phyloP scores from a whole-genome alignment of 2,797 vertebrate species.

The Carduelis carduelis region DNA sequence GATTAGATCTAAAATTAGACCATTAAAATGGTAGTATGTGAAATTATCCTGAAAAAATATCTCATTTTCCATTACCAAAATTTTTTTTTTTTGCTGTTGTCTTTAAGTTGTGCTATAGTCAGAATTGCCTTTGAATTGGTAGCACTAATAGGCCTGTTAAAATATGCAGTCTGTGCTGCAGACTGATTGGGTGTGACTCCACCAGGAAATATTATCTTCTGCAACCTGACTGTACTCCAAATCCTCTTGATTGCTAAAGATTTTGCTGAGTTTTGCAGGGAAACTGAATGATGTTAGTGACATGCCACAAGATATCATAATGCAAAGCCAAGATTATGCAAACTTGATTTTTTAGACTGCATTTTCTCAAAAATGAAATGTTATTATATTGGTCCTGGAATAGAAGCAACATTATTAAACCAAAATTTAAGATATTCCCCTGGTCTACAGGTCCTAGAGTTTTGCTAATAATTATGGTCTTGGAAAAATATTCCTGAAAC shows the following conservation, averaged over 20 bases:
- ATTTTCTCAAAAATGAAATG: neutral
- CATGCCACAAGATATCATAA: neutral
- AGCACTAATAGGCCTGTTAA: neutral
- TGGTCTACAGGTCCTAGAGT: neutral
- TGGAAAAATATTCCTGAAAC: neutral
- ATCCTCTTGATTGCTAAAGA: neutral
- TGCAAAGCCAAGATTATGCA: neutral
- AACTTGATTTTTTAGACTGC: neutral
- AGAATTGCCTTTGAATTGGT: neutral
- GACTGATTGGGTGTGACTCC: neutral
- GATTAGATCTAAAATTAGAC: neutral
- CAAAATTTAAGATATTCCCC: neutral
- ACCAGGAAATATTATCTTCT: neutral
- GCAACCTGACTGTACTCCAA: neutral
- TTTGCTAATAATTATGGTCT: neutral
- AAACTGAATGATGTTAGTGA: neutral
- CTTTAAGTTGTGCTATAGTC: neutral
- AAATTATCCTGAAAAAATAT: neutral
- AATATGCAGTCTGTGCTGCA: neutral
- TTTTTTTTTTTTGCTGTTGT: neutral
- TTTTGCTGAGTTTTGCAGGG: neutral
- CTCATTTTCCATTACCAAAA: neutral
- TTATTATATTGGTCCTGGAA: neutral
- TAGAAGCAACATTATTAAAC: neutral
- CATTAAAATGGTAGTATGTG: neutral